phyloP scores from a whole-genome alignment of 2,113 vertebrate genomes.

The Lota lota region DNA sequence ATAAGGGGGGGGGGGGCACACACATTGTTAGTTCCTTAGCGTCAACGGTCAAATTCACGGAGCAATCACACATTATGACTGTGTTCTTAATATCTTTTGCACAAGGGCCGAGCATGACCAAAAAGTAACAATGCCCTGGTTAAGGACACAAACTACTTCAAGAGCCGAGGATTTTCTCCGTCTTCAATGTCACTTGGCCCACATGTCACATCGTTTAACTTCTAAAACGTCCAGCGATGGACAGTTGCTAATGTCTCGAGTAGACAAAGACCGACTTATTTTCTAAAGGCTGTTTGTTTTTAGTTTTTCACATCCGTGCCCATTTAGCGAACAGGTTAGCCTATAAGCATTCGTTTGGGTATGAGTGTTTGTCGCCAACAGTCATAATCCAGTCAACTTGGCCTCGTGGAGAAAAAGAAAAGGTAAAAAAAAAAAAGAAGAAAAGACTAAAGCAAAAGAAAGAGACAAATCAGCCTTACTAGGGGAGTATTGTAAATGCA shows the following conservation, averaged over 20 bases:
- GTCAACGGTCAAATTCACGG: constrained; percentile 32
- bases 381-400: constrained; percentile 86
- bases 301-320: constrained; percentile 85
- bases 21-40: constrained; percentile 16
- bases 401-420: constrained; percentile 66
- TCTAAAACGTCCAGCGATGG: constrained; percentile 28
- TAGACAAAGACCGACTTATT: constrained; percentile 45
- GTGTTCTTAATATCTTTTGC: constrained; percentile 27
- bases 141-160: constrained; percentile 45
- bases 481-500: constrained; percentile 32
- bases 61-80: constrained; percentile 21
- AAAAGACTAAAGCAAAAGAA: constrained; percentile 48
- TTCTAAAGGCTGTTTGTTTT: constrained; percentile 64
- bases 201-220: constrained; percentile 19
- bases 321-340: constrained; percentile 87
- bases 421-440: constrained; percentile 71
- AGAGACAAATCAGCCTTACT: constrained; percentile 32
- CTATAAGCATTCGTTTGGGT: constrained; percentile 64
- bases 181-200: constrained; percentile 24
- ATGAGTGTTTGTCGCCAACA: constrained; percentile 77
- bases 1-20: constrained; percentile 21
- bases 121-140: constrained; percentile 42
- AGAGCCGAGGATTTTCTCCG: constrained; percentile 25
- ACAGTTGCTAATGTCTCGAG: constrained; percentile 45
- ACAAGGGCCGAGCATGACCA: constrained; percentile 28